Conservation (phyloP, 2,797 vertebrate species). For the Rhinichthys osculus region DNA sequence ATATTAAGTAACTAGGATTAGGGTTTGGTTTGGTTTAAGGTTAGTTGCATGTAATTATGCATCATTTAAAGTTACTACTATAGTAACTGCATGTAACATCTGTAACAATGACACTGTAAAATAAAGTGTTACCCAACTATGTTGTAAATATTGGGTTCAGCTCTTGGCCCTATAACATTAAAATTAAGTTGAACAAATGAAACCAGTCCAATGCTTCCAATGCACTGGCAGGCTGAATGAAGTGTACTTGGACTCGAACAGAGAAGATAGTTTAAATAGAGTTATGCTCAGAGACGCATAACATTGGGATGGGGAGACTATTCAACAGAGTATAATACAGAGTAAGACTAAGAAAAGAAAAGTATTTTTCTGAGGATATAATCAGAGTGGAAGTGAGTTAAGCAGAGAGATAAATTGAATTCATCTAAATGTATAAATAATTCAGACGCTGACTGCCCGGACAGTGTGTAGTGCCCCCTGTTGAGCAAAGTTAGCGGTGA, state of each 20-base stretch:
- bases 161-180: background rate
- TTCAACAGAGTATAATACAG: background rate
- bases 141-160: background rate
- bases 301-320: background rate
- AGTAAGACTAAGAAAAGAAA: background rate
- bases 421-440: background rate
- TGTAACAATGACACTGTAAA: too few relatives aligned
- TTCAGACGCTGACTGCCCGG: background rate
- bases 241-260: background rate
- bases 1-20: too few relatives aligned
- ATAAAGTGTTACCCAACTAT: background rate
- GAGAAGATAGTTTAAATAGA: background rate
- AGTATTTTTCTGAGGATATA: background rate
- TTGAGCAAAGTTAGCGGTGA: slow-evolving; percentile 16
- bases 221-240: background rate
- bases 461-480: slow-evolving; percentile 38
- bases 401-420: slow-evolving; percentile 6
- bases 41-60: too few relatives aligned
- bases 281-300: background rate
- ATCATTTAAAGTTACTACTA: too few relatives aligned
- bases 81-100: too few relatives aligned
- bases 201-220: background rate
- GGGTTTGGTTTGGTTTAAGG: too few relatives aligned
- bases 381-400: slow-evolving; percentile 7
- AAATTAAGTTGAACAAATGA: background rate